Base-by-base conservation (phyloP, 2,888 invertebrate species). In the Lypha dubia region DNA sequence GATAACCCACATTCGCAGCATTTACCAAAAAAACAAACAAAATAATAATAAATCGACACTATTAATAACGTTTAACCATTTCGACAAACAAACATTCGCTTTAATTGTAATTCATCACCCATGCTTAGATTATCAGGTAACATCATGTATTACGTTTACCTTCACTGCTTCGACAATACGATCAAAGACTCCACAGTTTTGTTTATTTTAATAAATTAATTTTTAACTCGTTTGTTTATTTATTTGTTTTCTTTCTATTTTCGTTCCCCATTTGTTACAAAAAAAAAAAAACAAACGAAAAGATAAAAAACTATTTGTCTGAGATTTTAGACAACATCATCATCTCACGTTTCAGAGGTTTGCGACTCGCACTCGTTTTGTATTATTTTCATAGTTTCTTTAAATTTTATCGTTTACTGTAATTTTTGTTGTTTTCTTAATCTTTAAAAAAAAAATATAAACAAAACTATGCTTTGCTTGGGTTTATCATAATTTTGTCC, bases 301-400 rank as follows among this genome's bases (percentile, higher is more conserved):
- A 53, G n/a, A n/a, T n/a, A 22, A 3, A 51, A 46, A 22, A 58
- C 38, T 28, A 4, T 28, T 41, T 22, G 24, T 51, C 41, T 77
- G n/a, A 60, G 49, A 62, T 20, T 20, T 68, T 46, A 46, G 17
- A 58, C 46, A 63, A 56, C 56, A 79, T 71, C 56, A 79, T 71
- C 79, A 79, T 76, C 79, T 76, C 63, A 73, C 56, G 38, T 79
- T 79, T 79, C 71, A 79, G 44, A 44, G 9, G n/a, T 75, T 22
- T 44, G 1, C 22, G 8, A 49, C 38, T 63, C 51, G 17, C 28
- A 38, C 3, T 53, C 41, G 15, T 65, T 53, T 75, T 41, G n/a
- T 51, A 8, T 56, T 32, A 35, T 46, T 75, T 75, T 46, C 5
- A 75, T 58, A 32, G 58, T 49, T 76, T 68, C 24, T 60, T 60